These are phyloP conservation scores for Drosophila virilis DNA, from an alignment of 1,140 invertebrate species.

Conservation along the genomic window DNA sequence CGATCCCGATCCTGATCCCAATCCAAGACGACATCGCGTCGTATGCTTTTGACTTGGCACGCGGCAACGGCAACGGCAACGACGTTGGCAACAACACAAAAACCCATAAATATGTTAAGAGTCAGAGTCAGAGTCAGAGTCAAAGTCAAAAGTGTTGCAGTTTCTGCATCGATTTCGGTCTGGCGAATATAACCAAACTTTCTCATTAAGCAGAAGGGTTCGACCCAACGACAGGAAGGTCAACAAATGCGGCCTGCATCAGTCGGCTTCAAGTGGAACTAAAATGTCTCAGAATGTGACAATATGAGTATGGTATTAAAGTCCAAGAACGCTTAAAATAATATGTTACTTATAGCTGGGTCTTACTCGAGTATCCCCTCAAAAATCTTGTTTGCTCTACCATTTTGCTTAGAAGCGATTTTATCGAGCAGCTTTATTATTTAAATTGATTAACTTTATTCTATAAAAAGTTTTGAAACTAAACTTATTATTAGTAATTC, in stretches of 20 bases:
- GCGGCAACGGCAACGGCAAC: slow-evolving; percentile 47
- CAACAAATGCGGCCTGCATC: slow-evolving; percentile 18
- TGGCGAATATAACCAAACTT: slow-evolving; percentile 50
- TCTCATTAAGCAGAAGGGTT: slow-evolving; percentile 75
- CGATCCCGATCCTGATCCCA: neutral
- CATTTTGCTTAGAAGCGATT: too few species aligned
- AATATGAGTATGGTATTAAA: too few species aligned
- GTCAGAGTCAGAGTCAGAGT: slow-evolving; percentile 74
- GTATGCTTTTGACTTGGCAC: slow-evolving; percentile 65
- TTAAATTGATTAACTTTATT: too few species aligned
- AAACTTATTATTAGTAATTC: too few species aligned
- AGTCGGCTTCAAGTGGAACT: slow-evolving; percentile 11
- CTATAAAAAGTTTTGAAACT: too few species aligned
- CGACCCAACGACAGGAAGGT: slow-evolving; percentile 52
- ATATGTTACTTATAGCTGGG: neutral
- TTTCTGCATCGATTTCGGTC: slow-evolving; percentile 22
- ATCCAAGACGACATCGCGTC: slow-evolving; percentile 32
- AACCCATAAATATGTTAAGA: slow-evolving; percentile 81
- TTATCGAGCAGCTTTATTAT: too few species aligned
- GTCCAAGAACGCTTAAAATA: too few species aligned
- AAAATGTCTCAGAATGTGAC: neutral
- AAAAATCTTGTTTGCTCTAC: too few species aligned
- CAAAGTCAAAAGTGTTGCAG: slow-evolving; percentile 61
- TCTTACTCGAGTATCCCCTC: too few species aligned
- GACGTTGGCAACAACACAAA: slow-evolving; percentile 43